Evolutionary conservation across 2,797 vertebrate species (phyloP).

Genomic region (Holocentrus rufus): DNA sequence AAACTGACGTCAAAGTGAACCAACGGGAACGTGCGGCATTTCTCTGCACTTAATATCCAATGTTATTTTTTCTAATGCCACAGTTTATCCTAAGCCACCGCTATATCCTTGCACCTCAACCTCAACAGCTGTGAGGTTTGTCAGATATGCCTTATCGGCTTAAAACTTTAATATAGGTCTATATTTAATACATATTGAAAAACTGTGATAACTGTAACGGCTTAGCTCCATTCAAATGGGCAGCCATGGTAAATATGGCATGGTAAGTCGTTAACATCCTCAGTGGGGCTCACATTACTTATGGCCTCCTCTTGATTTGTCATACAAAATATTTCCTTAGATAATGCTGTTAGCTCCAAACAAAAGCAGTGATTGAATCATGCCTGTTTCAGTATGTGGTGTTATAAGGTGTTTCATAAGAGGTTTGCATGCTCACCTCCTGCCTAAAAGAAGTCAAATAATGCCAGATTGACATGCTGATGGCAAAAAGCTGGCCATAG

Average conservation of each 20-base stretch:
- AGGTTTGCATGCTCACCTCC: not conserved
- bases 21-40: conserved; percentile 60
- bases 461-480: not conserved
- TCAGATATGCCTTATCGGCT: not conserved
- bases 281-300: too few species aligned
- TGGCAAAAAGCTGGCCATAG: too few species aligned
- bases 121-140: not conserved
- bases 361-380: not conserved
- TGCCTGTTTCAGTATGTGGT: too few species aligned
- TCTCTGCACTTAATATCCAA: conserved; percentile 4
- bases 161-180: not conserved
- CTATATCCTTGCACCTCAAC: not conserved
- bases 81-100: conserved; percentile 8
- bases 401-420: not conserved
- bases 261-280: too few species aligned
- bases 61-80: conserved; percentile 12
- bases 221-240: not conserved
- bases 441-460: conserved; percentile 1
- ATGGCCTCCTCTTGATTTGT: too few species aligned
- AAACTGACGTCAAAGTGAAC: conserved; percentile 76
- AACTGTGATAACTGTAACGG: not conserved
- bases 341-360: not conserved
- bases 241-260: not conserved
- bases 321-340: not conserved
- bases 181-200: not conserved